Conservation (phyloP, 2,888 invertebrate species). For the Mythimna albipuncta region DNA sequence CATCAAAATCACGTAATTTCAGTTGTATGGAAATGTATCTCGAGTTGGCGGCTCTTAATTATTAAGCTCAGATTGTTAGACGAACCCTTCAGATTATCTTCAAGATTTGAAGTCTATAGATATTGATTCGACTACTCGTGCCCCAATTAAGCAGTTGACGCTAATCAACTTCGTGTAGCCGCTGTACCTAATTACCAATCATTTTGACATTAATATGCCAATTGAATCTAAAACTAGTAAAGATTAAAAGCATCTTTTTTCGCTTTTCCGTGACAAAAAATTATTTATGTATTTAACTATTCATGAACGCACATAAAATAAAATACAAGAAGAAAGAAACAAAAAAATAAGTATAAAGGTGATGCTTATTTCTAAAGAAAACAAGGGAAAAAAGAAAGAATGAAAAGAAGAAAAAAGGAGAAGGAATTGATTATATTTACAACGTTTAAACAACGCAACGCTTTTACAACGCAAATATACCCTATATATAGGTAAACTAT, state of each 20-base stretch:
- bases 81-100: conserved; percentile 23
- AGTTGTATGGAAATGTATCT: too few species aligned
- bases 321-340: too few species aligned
- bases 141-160: conserved; percentile 21
- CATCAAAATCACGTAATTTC: too few species aligned
- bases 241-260: neutral
- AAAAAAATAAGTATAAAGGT: too few species aligned
- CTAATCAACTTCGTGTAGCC: conserved; percentile 18
- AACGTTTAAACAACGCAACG: too few species aligned
- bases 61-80: conserved; percentile 9
- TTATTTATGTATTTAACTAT: too few species aligned
- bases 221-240: neutral
- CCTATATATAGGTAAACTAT: neutral
- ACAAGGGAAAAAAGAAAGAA: neutral
- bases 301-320: too few species aligned
- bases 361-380: too few species aligned
- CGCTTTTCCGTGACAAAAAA: neutral
- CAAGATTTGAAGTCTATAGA: conserved; percentile 26
- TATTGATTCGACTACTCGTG: conserved; percentile 38
- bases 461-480: neutral
- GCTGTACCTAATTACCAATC: conserved; percentile 9
- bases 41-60: conserved; percentile 3
- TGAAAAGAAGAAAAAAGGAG: too few species aligned
- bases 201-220: conserved; percentile 17
- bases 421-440: too few species aligned